Conservation (phyloP, 2,888 invertebrate genomes). For the Nomada fabriciana region DNA sequence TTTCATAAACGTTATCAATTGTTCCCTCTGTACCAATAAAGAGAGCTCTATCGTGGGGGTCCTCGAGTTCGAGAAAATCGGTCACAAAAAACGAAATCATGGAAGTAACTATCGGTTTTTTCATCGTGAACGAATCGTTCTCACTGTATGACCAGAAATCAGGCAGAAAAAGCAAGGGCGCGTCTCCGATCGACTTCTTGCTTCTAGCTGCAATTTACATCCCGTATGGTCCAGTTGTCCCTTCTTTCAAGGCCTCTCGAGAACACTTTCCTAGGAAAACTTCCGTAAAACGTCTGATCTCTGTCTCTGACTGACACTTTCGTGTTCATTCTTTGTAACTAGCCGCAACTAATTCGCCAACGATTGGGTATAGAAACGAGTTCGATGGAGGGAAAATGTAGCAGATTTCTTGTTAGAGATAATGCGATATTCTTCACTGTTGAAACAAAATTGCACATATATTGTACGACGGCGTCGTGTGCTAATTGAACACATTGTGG, state of each 20-base stretch:
- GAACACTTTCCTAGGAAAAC: conserved; percentile 39
- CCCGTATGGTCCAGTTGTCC: conserved; percentile 15
- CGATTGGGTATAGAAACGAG: conserved; percentile 21
- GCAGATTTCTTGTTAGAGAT: neutral
- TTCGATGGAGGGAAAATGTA: conserved; percentile 28
- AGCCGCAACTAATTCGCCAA: conserved; percentile 12
- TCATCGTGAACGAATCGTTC: neutral
- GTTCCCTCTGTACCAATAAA: neutral
- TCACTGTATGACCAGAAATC: neutral
- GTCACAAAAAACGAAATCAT: neutral
- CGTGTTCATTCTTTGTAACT: conserved; percentile 22
- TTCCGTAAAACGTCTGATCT: conserved; percentile 21
- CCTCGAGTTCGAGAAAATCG: neutral
- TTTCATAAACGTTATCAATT: neutral
- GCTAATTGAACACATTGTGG: too few species aligned
- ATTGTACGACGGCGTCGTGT: too few species aligned
- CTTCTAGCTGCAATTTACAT: conserved; percentile 31
- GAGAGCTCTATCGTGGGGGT: too few species aligned
- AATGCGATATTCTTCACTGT: too few species aligned
- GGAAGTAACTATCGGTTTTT: neutral
- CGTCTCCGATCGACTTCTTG: neutral
- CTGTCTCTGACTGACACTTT: conserved; percentile 37
- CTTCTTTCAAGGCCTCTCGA: neutral
- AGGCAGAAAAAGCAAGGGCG: neutral
- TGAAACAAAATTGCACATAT: too few species aligned